Evolutionary conservation across 2,888 invertebrate species (phyloP).

Genomic region (Megastigmus dorsalis): DNA sequence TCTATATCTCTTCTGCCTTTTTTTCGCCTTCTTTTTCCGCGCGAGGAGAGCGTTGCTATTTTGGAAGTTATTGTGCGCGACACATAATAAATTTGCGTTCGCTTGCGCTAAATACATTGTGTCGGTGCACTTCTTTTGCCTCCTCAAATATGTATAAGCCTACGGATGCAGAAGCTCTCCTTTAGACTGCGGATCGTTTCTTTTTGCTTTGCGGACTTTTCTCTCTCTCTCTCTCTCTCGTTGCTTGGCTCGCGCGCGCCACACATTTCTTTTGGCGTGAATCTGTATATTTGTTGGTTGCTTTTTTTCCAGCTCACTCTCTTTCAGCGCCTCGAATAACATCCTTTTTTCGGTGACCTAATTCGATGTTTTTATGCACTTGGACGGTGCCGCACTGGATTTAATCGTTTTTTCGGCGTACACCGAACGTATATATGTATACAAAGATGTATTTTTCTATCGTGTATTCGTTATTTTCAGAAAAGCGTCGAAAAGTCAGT

Average conservation of each 20-base stretch:
- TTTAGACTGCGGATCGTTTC: background rate
- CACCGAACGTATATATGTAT: too few species aligned
- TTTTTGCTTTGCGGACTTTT: background rate
- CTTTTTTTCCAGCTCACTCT: background rate
- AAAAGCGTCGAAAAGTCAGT: background rate
- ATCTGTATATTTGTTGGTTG: background rate
- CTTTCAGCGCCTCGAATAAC: too few species aligned
- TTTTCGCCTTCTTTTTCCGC: background rate
- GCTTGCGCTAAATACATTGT: slow-evolving; percentile 42
- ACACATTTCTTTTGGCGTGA: background rate
- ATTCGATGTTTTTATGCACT: slow-evolving; percentile 22
- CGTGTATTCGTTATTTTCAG: background rate
- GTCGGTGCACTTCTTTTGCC: background rate
- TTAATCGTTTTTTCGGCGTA: too few species aligned
- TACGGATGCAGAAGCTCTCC: background rate
- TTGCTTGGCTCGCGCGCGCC: background rate
- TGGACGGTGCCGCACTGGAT: too few species aligned
- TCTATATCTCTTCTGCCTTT: too few species aligned
- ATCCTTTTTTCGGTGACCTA: too few species aligned
- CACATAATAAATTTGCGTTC: slow-evolving; percentile 44
- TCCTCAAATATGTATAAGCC: slow-evolving; percentile 25
- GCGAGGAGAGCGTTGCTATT: slow-evolving; percentile 23
- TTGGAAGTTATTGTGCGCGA: slow-evolving; percentile 44
- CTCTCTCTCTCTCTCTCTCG: background rate
- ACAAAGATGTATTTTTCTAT: too few species aligned